Evolutionary conservation across 1,140 invertebrate genomes (phyloP), one percentile per base, ranked within the genome.

Genomic region (Drosophila ananassae): DNA sequence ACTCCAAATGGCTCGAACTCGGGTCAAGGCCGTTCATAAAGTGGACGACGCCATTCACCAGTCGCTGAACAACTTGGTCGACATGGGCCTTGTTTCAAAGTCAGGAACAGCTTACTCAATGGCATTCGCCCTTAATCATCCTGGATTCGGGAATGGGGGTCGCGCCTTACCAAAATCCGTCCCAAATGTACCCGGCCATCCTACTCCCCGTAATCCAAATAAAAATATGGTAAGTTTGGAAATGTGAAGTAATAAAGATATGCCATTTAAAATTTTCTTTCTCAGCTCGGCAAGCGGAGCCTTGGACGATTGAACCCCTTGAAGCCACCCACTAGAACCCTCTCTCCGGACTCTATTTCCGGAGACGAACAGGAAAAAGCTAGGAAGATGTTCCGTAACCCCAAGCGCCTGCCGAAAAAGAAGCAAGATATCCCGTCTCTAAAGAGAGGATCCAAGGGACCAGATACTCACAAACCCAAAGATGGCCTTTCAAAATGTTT

Each of bases 261-360:
- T 3, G 30, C 2, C 39, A 4, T 10, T 22, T 21, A 2, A 46
- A 2, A 1, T 46, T 46, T 21, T 2, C 2, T 44, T 21, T 22
- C 50, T 7, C 2, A 39, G 24, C 13, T 10, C 6, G 8, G 6
- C 1, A 28, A 53, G 51, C 30, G 17, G 1, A 10, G 21, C 10
- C 1, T 10, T 8, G 9, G 21, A 47, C 9, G 13, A 1, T 64
- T 79, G 8, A 28, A 76, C 22, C 73, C 77, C 0, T 37, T 44
- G 34, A 57, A 24, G 4, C 7, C n/a, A 32, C 24, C 12, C 30
- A 71, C 48, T 4, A 28, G 25, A 21, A 5, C 25, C 0, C 1
- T 63, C 5, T 76, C 50, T 32, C 62, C 58, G 0, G 73, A 79
- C 6, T 79, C 77, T 2, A 9, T 75, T 6, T 76, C 73, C 0